Percentiles rank a stretch among this genome's conserved stretches.
Conservation (phyloP, 2,888 invertebrate genomes). For the Monoplex corrugatus region DNA sequence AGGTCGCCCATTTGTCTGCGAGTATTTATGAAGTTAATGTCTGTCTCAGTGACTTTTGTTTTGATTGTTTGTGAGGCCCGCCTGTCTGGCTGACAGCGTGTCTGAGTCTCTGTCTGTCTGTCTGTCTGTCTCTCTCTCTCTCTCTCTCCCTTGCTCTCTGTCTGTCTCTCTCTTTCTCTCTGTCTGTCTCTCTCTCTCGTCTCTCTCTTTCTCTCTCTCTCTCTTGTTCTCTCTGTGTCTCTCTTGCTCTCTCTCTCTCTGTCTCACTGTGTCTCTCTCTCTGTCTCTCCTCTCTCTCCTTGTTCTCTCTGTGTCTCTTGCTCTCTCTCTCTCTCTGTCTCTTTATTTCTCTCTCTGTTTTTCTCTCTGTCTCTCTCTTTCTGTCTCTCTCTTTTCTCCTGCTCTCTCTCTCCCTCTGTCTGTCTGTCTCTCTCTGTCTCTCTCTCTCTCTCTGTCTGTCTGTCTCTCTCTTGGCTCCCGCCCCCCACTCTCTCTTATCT, state of each 20-base stretch:
- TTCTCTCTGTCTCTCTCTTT: too few species aligned
- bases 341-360: too few species aligned
- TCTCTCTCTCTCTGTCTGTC: too few species aligned
- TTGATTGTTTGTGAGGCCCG: too few species aligned
- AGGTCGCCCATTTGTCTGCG: neutral
- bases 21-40: neutral
- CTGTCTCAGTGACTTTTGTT: neutral
- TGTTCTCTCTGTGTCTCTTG: neutral
- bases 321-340: too few species aligned
- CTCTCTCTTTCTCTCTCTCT: neutral
- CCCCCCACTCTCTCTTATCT: too few species aligned
- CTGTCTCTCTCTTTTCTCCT: too few species aligned
- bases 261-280: too few species aligned
- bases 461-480: too few species aligned
- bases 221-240: too few species aligned
- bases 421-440: slow-evolving; percentile 25
- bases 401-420: neutral
- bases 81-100: neutral
- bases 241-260: neutral
- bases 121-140: neutral
- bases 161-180: too few species aligned
- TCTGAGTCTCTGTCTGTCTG: neutral
- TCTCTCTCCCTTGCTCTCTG: too few species aligned
- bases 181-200: neutral
- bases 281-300: neutral